These are phyloP conservation scores for Trichosurus vulpecula DNA, from an alignment of 2,797 vertebrate species.

Conservation along the genomic window DNA sequence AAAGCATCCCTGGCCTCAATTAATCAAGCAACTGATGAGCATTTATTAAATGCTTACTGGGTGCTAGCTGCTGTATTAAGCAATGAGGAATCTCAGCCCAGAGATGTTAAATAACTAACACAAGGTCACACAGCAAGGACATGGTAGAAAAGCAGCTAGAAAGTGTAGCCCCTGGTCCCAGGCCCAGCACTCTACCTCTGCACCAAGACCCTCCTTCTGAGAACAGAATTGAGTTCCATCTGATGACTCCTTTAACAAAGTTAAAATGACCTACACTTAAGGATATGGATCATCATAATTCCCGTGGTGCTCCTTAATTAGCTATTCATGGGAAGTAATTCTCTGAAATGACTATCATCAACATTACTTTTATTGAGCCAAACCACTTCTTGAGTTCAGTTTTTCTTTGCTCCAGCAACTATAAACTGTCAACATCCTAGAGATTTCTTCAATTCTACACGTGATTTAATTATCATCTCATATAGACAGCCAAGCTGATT, in stretches of 20 bases:
- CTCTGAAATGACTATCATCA: neutral
- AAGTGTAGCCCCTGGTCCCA: neutral
- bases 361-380: neutral
- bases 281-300: neutral
- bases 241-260: neutral
- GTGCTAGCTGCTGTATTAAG: neutral
- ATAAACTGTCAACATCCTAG: neutral
- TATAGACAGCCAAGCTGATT: neutral
- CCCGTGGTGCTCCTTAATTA: neutral
- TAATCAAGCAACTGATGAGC: neutral
- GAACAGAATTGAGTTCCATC: neutral
- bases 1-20: neutral
- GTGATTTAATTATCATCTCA: neutral
- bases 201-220: neutral
- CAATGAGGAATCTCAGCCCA: neutral
- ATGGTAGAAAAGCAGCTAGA: neutral
- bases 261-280: neutral
- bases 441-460: neutral
- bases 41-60: neutral
- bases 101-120: neutral
- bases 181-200: neutral
- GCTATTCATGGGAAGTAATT: neutral
- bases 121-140: neutral
- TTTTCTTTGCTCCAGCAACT: neutral
- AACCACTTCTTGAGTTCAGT: neutral